Evolutionary conservation across 2,888 invertebrate genomes (phyloP), one percentile per base, ranked within the genome.

Genomic region (Tortrix viridana): DNA sequence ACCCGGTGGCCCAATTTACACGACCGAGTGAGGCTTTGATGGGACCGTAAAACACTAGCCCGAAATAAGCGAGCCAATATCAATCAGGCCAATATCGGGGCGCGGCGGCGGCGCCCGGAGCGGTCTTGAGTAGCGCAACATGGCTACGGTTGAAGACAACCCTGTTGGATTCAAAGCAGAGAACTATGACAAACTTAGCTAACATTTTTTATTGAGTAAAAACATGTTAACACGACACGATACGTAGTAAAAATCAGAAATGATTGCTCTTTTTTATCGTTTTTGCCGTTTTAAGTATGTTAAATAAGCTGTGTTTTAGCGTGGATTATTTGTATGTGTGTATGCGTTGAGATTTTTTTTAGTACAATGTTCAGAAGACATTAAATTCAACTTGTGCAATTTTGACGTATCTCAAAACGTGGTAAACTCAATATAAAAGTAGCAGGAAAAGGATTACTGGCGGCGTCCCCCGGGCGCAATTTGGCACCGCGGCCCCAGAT

Each of bases 381-480:
- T n/a, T n/a, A n/a, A n/a, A n/a, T n/a, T n/a, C n/a, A n/a, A 32
- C 32, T 32, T 32, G 9, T 32, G 12, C 23, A 43, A 43, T 43
- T 54, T 54, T 7, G 20, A 23, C 19, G 32, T n/a, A 41, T 38
- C 43, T 54, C 16, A 18, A 26, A 43, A 41, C 23, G 12, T 54
- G 43, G 23, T 54, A 43, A 54, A 41, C 56, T 47, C 56, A 56
- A 56, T 56, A 56, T 56, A 48, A 54, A 56, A 47, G 56, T 56
- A 43, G 32, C 46, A 7, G 49, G 26, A 53, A 56, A 47, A 46
- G 62, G 44, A 37, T 63, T 43, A 38, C 41, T 14, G 23, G 48
- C 41, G 41, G 48, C 53, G 71, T 74, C 83, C 80, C 80, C 58
- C 44, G 81, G 77, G 82, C 73, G 78, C 81, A 81, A 81, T 84